Evolutionary conservation across 2,888 invertebrate species (phyloP), one percentile per base, ranked within the genome.

Genomic region (Ectemnius cavifrons): DNA sequence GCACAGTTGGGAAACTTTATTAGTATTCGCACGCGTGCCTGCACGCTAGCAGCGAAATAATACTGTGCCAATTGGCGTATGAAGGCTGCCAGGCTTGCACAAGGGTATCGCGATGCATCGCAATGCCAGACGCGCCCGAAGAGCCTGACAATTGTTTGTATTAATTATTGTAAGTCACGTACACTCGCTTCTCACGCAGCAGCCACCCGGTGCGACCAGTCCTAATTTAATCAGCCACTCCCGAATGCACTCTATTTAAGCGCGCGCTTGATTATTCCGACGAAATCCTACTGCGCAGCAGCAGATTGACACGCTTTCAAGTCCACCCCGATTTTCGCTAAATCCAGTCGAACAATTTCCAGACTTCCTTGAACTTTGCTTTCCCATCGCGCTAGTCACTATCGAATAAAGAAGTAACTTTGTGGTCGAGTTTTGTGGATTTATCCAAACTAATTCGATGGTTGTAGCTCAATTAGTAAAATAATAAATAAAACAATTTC

Each of bases 81-180:
- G 67, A 61, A 74, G 63, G 74, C 79, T 67, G 79, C 64, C 60
- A 20, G 62, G 47, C 28, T 76, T 71, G 73, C 77, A 71, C 67
- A 73, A 73, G 67, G n/a, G 62, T 65, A 80, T 73, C 81, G 79
- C 79, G 84, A 80, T 76, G 83, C 76, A 75, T 73, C 74, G 75
- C 79, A 82, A 80, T 77, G 75, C 77, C 75, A 37, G 52, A 14
- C 52, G 52, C 52, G 52, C 14, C n/a, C n/a, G 8, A 37, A 37
- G n/a, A 14, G 14, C n/a, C 52, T 52, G 66, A 77, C 80, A 81
- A 85, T 86, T 87, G 86, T 88, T 86, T 82, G 82, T 85, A 82
- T 84, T 86, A 88, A 89, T 89, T 88, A 88, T 86, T 85, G 86
- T 88, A 87, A 89, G 89, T 89, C 88, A 89, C 89, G 90, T 89